A percentile compares a stretch with the other conserved stretches of the same genome.
These are phyloP conservation scores for Lagocephalus sceleratus DNA, from an alignment of 2,797 vertebrate species.

Conservation along the genomic window DNA sequence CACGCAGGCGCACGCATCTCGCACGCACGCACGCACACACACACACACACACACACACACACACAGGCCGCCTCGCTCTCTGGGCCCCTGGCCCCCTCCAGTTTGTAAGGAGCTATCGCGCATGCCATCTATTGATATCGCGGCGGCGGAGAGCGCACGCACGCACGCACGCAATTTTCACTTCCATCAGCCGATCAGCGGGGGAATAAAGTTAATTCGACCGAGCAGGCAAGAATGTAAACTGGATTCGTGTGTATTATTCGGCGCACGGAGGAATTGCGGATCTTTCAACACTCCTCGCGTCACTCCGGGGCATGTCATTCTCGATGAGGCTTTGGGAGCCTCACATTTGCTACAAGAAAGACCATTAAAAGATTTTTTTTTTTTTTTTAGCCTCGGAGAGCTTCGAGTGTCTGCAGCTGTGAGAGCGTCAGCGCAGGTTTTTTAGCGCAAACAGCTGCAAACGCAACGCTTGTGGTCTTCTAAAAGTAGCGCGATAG, in stretches of 20 bases:
- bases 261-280: conserved; percentile 17
- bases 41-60: conserved; percentile 21
- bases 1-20: too few relatives aligned
- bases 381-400: conserved; percentile 11
- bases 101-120: conserved; percentile 56
- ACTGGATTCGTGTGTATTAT: conserved; percentile 4
- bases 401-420: conserved; percentile 31
- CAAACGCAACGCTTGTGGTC: conserved; percentile 43
- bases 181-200: conserved; percentile 12
- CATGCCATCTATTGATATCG: conserved; percentile 69
- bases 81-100: conserved; percentile 36
- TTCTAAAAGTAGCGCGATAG: conserved; percentile 41
- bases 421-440: conserved; percentile 23
- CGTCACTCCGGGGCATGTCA: conserved; percentile 36
- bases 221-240: conserved; percentile 36
- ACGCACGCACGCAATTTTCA: conserved; percentile 6
- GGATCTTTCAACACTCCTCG: conserved; percentile 45
- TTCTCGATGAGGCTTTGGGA: conserved; percentile 26
- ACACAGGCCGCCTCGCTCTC: conserved; percentile 45
- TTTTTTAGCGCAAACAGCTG: conserved; percentile 52
- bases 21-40: conserved; percentile 29
- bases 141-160: conserved; percentile 33
- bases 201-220: conserved; percentile 14
- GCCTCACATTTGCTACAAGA: conserved; percentile 29
- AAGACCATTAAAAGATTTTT: conserved; percentile 21